A percentile compares a stretch with the other conserved stretches of the same genome.
These are phyloP conservation scores for Drosophila bipectinata DNA, from an alignment of 1,140 invertebrate genomes.

Conservation along the genomic window DNA sequence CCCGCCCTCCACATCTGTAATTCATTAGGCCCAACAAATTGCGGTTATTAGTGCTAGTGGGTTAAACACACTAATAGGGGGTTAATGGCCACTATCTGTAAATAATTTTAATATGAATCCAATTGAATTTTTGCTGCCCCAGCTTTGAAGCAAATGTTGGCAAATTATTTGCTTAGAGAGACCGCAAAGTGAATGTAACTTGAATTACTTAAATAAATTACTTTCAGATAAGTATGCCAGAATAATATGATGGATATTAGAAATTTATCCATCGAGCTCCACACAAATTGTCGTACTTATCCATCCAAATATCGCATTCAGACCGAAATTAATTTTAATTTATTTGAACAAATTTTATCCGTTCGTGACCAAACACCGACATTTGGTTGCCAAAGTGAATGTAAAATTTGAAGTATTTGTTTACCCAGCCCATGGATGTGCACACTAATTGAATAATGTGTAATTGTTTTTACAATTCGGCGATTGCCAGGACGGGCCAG, in stretches of 20 bases:
- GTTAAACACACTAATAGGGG: conserved; percentile 16
- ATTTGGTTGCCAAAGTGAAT: conserved; percentile 1
- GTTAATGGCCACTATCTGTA: conserved; percentile 36
- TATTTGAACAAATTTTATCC: background rate
- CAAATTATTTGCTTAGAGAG: background rate
- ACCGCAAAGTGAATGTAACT: conserved; percentile 7
- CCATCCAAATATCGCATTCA: background rate
- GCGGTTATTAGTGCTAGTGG: conserved; percentile 33
- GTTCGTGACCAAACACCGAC: conserved; percentile 18
- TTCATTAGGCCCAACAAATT: conserved; percentile 36
- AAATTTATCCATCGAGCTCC: too few species aligned
- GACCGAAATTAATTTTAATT: background rate
- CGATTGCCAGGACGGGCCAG: conserved; percentile 9
- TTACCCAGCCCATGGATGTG: conserved; percentile 11
- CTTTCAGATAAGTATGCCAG: background rate
- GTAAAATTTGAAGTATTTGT: conserved; percentile 23
- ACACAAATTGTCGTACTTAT: too few species aligned
- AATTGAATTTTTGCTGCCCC: conserved; percentile 7
- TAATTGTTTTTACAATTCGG: conserved; percentile 74
- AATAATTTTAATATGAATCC: conserved; percentile 21
- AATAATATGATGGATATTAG: background rate
- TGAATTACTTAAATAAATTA: conserved; percentile 9
- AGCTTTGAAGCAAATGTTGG: background rate
- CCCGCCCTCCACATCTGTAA: conserved; percentile 15
- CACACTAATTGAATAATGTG: conserved; percentile 46